These are phyloP conservation scores for Paralvinella palmiformis DNA, from an alignment of 1,140 invertebrate species.

Conservation along the genomic window DNA sequence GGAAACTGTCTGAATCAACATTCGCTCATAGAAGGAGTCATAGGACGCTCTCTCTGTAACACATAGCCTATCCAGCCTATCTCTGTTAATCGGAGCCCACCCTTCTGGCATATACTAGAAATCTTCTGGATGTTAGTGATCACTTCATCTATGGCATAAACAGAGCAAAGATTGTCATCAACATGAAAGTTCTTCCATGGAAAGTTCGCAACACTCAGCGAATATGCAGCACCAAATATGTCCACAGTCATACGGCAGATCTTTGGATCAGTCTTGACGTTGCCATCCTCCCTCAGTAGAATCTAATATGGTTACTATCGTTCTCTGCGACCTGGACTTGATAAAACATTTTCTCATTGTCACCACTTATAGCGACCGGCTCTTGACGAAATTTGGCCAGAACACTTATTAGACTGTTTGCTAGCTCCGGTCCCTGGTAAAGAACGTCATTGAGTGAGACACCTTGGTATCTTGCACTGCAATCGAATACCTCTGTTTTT, in stretches of 20 bases:
- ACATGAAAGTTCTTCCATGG: background rate
- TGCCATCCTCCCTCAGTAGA: too few relatives aligned
- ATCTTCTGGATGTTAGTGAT: too few relatives aligned
- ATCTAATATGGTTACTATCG: too few relatives aligned
- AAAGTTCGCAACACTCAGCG: background rate
- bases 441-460: background rate
- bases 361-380: background rate
- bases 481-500: slow-evolving; percentile 4
- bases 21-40: too few relatives aligned
- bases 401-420: background rate
- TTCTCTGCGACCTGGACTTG: background rate
- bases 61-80: too few relatives aligned
- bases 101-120: too few relatives aligned
- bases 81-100: too few relatives aligned
- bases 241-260: background rate
- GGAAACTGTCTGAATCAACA: too few relatives aligned
- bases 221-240: background rate
- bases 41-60: too few relatives aligned
- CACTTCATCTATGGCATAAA: too few relatives aligned
- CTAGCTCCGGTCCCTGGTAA: background rate
- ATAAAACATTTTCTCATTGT: background rate
- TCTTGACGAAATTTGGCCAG: background rate
- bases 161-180: slow-evolving; percentile 3
- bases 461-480: background rate
- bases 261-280: too few relatives aligned